Evolutionary conservation across 2,888 invertebrate species (phyloP), one percentile per base, ranked within the genome.

Genomic region (Ophion costatus): DNA sequence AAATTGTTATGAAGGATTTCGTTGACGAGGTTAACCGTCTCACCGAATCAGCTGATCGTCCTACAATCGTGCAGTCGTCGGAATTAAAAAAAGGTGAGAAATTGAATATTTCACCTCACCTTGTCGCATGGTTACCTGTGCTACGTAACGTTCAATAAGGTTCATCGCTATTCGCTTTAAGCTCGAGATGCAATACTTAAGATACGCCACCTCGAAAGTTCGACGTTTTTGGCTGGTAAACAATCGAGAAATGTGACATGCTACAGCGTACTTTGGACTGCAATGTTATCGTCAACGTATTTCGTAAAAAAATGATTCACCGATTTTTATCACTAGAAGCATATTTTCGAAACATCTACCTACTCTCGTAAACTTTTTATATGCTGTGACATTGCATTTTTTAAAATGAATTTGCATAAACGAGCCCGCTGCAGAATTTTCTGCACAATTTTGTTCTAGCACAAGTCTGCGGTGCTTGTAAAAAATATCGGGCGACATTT

Each of bases 11-110:
- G 3, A 57, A 86, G 57, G 80, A 83, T 33, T 83, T 87, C 17
- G 42, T 84, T 20, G 67, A 74, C 5, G 84, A 87, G 84, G 85
- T 88, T 80, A 87, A 75, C 17, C 69, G 69, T 45, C 66, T 66
- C 17, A 87, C 83, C 17, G 81, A 86, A 42, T 71, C 75, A 66
- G 80, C 78, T 81, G 75, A 69, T 77, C 73, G 81, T 29, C 78
- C 64, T 10, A 77, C 77, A 10, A 71, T 88, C 38, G 79, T 85
- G 7, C 81, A 75, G 64, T 75, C 74, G 17, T 77, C 81, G 9
- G 84, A 87, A 57, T 82, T 83, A 2, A 80, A 79, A 74, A 82
- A 82, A 81, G 70, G 88, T 88, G 78, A 51, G 29, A 20, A n/a
- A 63, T 42, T 51, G 6, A 42, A 22, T 38, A 20, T 17, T 38